Base-by-base conservation (phyloP, 2,888 invertebrate species). In the Dryobotodes eremita region DNA sequence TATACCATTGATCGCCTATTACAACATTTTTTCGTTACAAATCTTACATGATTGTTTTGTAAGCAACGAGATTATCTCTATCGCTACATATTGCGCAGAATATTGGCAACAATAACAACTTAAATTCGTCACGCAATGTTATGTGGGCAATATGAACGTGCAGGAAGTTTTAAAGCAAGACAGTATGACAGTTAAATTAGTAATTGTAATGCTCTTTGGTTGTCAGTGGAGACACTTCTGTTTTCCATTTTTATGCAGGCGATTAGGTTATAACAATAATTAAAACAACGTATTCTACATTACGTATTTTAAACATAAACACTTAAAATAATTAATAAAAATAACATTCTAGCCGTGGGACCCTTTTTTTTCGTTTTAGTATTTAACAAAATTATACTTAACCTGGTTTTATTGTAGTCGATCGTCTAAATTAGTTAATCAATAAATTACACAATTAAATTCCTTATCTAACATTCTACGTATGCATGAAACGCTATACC, bases 1-100 rank as follows among this genome's bases (percentile, higher is more conserved):
- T n/a, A n/a, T n/a, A n/a, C n/a, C n/a, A n/a, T n/a, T n/a, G 84
- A 83, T 83, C 42, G 55, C n/a, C 26, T 46, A 57, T 82, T 82
- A 61, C 72, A 57, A 74, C 66, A 68, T 13, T 20, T 48, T 31
- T 71, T 73, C 68, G 64, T 74, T 62, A 72, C 65, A 72, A 75
- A 81, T 70, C 31, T 59, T 36, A 74, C 66, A 69, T 62, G 53
- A 77, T 31, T 72, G 64, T 78, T 72, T 69, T 75, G 75, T 66
- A 55, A 70, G 72, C 57, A 59, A 68, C 26, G 10, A 48, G 20
- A 82, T 77, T 74, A 78, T 57, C 70, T 68, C 36, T n/a, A 76
- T 26, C 36, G 53, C 61, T 64, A 84, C 66, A 71, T 66, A 71
- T 82, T 78, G 53, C 62, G n/a, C 7, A 55, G 23, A 72, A 74